Evolutionary conservation across 2,797 vertebrate species (phyloP), one percentile per base, ranked within the genome.

Genomic region (Lycodopsis pacificus): DNA sequence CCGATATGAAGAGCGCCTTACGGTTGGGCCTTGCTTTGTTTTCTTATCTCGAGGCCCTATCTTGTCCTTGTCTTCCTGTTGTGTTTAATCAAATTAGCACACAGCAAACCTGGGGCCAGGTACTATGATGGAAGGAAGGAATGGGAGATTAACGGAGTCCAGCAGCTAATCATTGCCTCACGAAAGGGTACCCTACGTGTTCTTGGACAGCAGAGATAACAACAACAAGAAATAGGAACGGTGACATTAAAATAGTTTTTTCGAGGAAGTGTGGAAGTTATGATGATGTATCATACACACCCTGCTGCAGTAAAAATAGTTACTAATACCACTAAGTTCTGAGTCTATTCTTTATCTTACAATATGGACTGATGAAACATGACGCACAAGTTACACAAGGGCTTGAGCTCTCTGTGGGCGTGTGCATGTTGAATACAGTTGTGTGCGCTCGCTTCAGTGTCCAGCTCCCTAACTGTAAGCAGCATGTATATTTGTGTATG

Each of bases 401-500:
- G 56, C 20, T n/a, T 57, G 14, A 71, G 11, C 25, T 42, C 46
- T 56, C 25, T 44, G 66, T 66, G 25, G 46, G 3, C 40, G 22
- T 70, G n/a, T 40, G 1, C 44, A 1, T 49, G 57, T 49, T 79
- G 49, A 40, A 30, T 17, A 12, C 34, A 54, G 65, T 72, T 62
- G 51, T 65, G 54, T 42, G n/a, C 7, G 19, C 40, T 64, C 75
- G 19, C 40, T 64, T 77, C 30, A 22, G 61, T 20, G 59, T 79
- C 59, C 62, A 27, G 56, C 67, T 80, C 54, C 53, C 59, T 36
- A 70, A 77, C 22, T 73, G 72, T 68, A 66, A 68, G 64, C 85
- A 71, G 74, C 44, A 13, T 79, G 71, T 77, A 71, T 85, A 69
- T 80, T 68, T 83, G 69, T 76, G 79, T 85, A 74, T 59, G 71